These are phyloP conservation scores for Aurelia sp. DNA, from an alignment of 30 jellyfish, hydroid and myxozoan genomes.

Conservation along the genomic window DNA sequence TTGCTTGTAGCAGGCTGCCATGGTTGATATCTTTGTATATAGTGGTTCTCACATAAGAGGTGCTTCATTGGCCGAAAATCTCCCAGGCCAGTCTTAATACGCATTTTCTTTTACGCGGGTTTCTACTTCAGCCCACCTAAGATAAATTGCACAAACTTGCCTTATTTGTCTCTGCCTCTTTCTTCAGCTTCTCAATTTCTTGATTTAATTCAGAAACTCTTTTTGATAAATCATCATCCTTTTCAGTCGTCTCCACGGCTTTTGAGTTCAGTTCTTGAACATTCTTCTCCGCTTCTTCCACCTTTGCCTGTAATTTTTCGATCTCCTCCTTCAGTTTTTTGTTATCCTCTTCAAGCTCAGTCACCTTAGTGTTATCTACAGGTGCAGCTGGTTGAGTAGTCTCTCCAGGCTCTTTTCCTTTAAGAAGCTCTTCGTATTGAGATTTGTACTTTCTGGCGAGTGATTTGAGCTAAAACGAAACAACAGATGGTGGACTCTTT, in stretches of 20 bases:
- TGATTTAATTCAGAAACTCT: constrained; percentile 35
- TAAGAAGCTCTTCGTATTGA: constrained; percentile 71
- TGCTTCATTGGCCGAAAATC: too few species aligned
- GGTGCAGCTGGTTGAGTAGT: constrained; percentile 10
- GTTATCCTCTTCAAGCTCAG: constrained; percentile 57
- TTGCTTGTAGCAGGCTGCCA: too few species aligned
- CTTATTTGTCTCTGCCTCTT: constrained; percentile 23
- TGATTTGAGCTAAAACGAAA: constrained; percentile 55
- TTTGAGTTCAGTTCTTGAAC: constrained; percentile 13
- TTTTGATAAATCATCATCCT: constrained; percentile 14
- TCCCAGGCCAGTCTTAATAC: too few species aligned
- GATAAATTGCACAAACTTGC: not conserved
- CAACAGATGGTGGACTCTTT: too few species aligned
- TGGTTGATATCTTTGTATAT: too few species aligned
- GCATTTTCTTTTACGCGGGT: too few species aligned
- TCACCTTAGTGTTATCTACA: constrained; percentile 9
- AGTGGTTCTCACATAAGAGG: too few species aligned
- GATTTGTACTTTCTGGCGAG: constrained; percentile 89
- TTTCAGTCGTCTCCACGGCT: constrained; percentile 16
- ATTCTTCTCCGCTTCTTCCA: constrained; percentile 22
- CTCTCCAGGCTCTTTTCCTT: constrained; percentile 42
- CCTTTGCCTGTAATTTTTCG: constrained; percentile 28
- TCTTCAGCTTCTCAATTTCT: constrained; percentile 54
- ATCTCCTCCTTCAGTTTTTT: constrained; percentile 42
- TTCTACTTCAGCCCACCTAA: too few species aligned